These are phyloP conservation scores for Amblyjoppa proteus DNA, from an alignment of 2,888 invertebrate genomes.

Conservation along the genomic window DNA sequence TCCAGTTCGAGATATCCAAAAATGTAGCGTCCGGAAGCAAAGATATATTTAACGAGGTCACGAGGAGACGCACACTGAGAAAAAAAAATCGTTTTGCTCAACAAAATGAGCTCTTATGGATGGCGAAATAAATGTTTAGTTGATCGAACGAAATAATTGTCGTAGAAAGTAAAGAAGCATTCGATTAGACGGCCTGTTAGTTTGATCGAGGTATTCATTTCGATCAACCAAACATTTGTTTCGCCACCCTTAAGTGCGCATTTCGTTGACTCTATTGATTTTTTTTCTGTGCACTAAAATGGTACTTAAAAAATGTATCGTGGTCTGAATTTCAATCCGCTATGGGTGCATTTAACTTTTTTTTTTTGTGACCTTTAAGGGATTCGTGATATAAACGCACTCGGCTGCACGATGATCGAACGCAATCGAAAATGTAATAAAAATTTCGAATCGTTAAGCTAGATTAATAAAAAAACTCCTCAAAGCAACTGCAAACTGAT, in stretches of 20 bases:
- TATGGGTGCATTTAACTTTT: background rate
- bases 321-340: background rate
- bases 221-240: too few relatives aligned
- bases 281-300: background rate
- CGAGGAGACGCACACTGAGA: background rate
- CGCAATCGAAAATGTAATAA: background rate
- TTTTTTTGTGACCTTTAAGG: too few relatives aligned
- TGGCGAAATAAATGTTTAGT: too few relatives aligned
- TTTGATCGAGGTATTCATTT: too few relatives aligned
- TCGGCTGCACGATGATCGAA: background rate
- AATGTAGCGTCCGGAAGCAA: background rate
- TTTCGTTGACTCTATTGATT: too few relatives aligned
- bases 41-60: background rate
- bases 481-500: conserved; percentile 2
- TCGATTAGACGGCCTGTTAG: too few relatives aligned
- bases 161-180: too few relatives aligned
- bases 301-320: background rate
- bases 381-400: background rate
- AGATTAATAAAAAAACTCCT: background rate
- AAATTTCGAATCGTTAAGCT: background rate
- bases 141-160: too few relatives aligned
- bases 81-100: too few relatives aligned
- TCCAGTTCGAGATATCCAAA: background rate
- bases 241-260: too few relatives aligned
- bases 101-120: too few relatives aligned